phyloP scores from a whole-genome alignment of 2,797 vertebrate species.

The Tarsius wallacei region DNA sequence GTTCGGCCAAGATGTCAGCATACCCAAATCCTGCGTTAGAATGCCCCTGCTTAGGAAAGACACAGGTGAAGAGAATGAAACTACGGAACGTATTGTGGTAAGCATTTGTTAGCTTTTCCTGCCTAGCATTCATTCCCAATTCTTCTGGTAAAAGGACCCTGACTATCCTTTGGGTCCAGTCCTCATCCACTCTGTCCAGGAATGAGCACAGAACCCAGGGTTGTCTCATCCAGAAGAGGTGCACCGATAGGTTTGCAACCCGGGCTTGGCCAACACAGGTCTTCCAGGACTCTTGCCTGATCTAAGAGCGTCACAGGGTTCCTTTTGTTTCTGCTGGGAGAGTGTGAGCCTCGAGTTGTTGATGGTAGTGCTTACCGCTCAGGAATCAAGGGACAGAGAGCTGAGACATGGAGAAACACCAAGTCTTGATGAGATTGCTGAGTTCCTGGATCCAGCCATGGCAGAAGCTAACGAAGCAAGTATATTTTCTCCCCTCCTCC shows the following conservation, averaged over 20 bases:
- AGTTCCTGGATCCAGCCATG: no score
- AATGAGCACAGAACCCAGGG: neutral
- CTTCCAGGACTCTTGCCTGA: neutral
- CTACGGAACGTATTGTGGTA: no score
- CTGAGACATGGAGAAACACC: neutral
- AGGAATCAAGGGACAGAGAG: neutral
- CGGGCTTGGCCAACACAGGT: neutral
- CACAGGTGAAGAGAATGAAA: neutral
- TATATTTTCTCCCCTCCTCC: neutral
- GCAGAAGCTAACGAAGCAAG: neutral
- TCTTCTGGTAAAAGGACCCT: neutral
- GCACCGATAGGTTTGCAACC: neutral
- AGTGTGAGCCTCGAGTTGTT: neutral
- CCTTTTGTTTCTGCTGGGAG: neutral
- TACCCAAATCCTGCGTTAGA: neutral
- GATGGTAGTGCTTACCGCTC: neutral
- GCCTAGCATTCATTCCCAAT: neutral
- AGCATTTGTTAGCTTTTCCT: neutral
- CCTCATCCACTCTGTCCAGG: neutral
- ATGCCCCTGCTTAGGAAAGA: neutral
- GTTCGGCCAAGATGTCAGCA: no score
- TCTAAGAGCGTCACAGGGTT: neutral
- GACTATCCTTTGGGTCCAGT: neutral
- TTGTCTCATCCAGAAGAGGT: neutral
- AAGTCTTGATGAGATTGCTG: neutral